Base-by-base conservation (phyloP, 1,140 invertebrate genomes). In the Drosophila bipectinata region DNA sequence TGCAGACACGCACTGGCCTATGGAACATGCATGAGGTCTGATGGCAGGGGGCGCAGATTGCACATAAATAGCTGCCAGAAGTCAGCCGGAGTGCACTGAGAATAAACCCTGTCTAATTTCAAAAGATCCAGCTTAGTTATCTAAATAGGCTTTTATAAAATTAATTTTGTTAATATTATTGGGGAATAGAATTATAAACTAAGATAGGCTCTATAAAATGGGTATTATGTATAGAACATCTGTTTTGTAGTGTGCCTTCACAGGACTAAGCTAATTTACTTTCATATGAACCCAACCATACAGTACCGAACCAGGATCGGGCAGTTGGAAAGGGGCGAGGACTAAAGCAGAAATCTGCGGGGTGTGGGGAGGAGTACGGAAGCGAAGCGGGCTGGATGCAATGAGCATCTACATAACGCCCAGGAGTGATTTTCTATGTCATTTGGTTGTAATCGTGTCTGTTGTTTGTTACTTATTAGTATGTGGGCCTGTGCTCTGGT, bases 381-480 rank as follows among this genome's bases (percentile, higher is more conserved):
- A 41, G 21, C 59, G 14, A 24, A 34, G 41, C 51, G 41, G 39
- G 64, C 60, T 66, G 71, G 75, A 74, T 73, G 60, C 54, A 74
- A 73, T 73, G 57, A 73, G 59, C 69, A 75, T 75, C 64, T 56
- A 63, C 57, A 75, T 75, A 87, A 87, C 69, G 82, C 72, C 59
- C 78, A 81, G 82, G 67, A 87, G 82, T 87, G 82, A 87, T 87
- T 87, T 87, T 87, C 82, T 87, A 71, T 87, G 82, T 87, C 83
- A 87, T 87, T 87, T 87, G 82, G 78, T 82, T 87, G 82, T 87
- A 87, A 87, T 87, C 82, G 82, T 87, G 83, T 87, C 82, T 87
- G 82, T 88, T 87, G 82, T 87, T 87, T 87, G 82, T 87, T 78
- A 87, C 82, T 87, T 87, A 87, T 87, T 87, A 87, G 74, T 72